Base-by-base conservation (phyloP, 2,888 invertebrate genomes). In the Erebia epiphron region DNA sequence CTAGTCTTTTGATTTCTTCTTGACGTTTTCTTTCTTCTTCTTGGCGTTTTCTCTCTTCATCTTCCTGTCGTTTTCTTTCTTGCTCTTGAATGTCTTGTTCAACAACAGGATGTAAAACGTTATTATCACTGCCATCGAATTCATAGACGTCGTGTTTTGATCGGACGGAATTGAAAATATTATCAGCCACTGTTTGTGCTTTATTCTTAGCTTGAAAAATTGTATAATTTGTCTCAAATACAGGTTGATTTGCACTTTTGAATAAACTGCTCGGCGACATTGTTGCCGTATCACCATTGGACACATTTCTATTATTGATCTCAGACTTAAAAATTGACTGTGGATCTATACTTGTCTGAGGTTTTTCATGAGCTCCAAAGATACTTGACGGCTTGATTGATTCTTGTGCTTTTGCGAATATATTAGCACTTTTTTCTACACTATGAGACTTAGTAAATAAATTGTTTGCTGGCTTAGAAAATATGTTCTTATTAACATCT, bases 191-290 rank as follows among this genome's bases (percentile, higher is more conserved):
- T 41, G 88, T 81, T 64, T 83, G 83, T 46, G 82, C 82, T 79
- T 88, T 90, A 77, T 89, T 91, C 83, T 91, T 92, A 69, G 79
- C 87, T 78, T 86, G 85, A 75, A 91, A 91, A 80, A 90, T 88
- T 46, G 86, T 84, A 77, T 86, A 89, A 74, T 86, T 86, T n/a
- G 63, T 54, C 35, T 74, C 72, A 41, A 72, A 63, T 62, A 68
- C 63, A 46, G 77, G 73, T 26, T 77, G 69, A 58, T 77, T 77
- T 18, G 87, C 89, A 73, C 82, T 89, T 82, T 92, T 92, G 71
- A 92, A 93, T 70, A 92, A 81, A 72, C 80, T 89, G 11, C 88
- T 85, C 10, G 92, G 90, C 10, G 91, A 89, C 60, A 87, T 82
- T 58, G 71, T 77, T 50, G 79, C 71, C 57, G 79, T 57, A 41